Evolutionary conservation across 2,888 invertebrate species (phyloP), one percentile per base, ranked within the genome.

Genomic region (Drosophila diplacantha): DNA sequence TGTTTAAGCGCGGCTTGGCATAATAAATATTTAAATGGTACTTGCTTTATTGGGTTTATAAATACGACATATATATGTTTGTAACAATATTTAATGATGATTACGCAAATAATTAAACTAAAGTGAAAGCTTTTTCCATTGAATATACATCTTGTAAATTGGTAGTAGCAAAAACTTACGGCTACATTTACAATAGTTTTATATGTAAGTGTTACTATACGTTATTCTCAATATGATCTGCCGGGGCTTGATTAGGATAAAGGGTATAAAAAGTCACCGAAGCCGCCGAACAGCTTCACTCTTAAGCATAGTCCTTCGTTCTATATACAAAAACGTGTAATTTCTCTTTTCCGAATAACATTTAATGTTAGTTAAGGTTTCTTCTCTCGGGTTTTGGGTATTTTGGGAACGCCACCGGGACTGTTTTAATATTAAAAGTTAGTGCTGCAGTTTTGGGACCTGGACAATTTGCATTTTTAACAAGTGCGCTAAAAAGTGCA

Each of bases 401-500:
- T 24, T 26, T 44, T 5, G 34, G 55, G 29, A 37, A 34, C 38
- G 22, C 41, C 34, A 34, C 39, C 55, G 59, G 44, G 50, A 26
- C 67, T 62, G 32, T 20, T 2, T 14, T 22, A 22, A 7, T 5
- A 34, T 31, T 11, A 8, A 32, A 22, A 44, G 29, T 34, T 32
- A 39, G 49, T 49, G 34, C 32, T 55, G 35, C 4, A 7, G 26
- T 34, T 46, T 31, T 38, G 24, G 29, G 31, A 32, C 29, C 32
- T 53, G 50, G 67, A 60, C 72, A 86, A 82, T 83, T 81, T 86
- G 86, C 86, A 85, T 83, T 86, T 85, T 85, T 86, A 86, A 86
- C 86, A 81, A 85, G 86, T 86, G 86, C 82, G 84, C 82, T 86
- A 85, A 86, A 86, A 85, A 82, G 85, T 86, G 82, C 84, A 81